Evolutionary conservation across 2,113 vertebrate species (phyloP).

Genomic region (Bubo scandiacus): DNA sequence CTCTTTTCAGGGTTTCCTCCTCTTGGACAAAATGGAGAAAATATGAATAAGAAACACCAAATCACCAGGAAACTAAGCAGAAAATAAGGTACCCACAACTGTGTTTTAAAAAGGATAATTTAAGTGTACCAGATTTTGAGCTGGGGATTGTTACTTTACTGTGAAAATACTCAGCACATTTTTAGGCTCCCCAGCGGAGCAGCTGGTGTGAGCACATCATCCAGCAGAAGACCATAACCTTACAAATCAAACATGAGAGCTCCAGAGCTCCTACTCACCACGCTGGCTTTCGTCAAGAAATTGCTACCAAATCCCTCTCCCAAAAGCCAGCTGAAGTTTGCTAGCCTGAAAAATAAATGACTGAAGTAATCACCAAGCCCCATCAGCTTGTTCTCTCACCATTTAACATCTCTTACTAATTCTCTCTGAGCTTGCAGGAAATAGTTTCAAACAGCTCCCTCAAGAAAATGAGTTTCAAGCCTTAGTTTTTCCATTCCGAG

Average conservation of each 20-base stretch:
- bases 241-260: not conserved
- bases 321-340: not conserved
- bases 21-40: not conserved
- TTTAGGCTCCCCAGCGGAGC: not conserved
- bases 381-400: not conserved
- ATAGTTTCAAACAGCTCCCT: conserved; percentile 5
- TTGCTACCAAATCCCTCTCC: not conserved
- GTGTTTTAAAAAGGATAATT: not conserved
- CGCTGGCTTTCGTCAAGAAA: not conserved
- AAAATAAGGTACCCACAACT: not conserved
- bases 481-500: conserved; percentile 54
- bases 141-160: not conserved
- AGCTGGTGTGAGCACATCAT: not conserved
- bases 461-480: conserved; percentile 24
- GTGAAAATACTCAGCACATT: not conserved
- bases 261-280: not conserved
- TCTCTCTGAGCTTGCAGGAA: not conserved
- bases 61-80: not conserved
- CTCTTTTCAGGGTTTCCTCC: not conserved
- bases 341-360: not conserved
- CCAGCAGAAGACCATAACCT: not conserved
- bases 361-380: not conserved
- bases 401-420: not conserved
- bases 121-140: not conserved
- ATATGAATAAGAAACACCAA: not conserved